Evolutionary conservation across 2,797 vertebrate species (phyloP).

Genomic region (Microctenopoma stevenorrisi): DNA sequence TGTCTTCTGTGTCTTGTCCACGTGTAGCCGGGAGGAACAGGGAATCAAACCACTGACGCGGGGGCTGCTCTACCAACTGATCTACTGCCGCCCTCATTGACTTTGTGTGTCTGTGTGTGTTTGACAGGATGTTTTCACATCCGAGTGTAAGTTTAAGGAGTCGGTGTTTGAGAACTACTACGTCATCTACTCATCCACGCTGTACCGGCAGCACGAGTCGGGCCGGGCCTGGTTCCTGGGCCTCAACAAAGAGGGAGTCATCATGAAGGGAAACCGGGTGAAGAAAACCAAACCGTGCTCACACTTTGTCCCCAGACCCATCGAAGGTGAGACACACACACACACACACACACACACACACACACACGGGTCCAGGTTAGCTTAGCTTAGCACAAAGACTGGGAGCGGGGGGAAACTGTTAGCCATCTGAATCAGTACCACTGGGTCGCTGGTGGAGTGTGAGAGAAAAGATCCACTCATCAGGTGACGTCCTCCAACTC

Average conservation of each 20-base stretch:
- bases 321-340: conserved; percentile 87
- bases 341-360: too few relatives aligned
- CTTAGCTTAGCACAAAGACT: conserved; percentile 22
- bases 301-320: conserved; percentile 97
- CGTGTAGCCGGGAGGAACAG: too few relatives aligned
- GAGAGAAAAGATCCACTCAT: too few relatives aligned
- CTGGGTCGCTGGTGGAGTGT: too few relatives aligned
- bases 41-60: too few relatives aligned
- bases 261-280: conserved; percentile 98
- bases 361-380: too few relatives aligned
- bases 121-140: conserved; percentile 90
- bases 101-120: conserved; percentile 27
- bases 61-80: too few relatives aligned
- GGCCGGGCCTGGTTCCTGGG: conserved; percentile 98
- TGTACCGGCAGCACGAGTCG: conserved; percentile 96
- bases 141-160: conserved; percentile 98
- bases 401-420: background rate
- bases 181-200: conserved; percentile 97
- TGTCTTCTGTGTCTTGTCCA: background rate
- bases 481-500: too few relatives aligned
- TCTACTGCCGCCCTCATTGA: too few relatives aligned
- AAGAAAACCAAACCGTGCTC: conserved; percentile 99
- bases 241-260: conserved; percentile 96
- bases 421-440: too few relatives aligned
- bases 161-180: conserved; percentile 99